These are phyloP conservation scores for Sphyrna mokarran DNA, from an alignment of 2,113 vertebrate genomes.

Conservation along the genomic window DNA sequence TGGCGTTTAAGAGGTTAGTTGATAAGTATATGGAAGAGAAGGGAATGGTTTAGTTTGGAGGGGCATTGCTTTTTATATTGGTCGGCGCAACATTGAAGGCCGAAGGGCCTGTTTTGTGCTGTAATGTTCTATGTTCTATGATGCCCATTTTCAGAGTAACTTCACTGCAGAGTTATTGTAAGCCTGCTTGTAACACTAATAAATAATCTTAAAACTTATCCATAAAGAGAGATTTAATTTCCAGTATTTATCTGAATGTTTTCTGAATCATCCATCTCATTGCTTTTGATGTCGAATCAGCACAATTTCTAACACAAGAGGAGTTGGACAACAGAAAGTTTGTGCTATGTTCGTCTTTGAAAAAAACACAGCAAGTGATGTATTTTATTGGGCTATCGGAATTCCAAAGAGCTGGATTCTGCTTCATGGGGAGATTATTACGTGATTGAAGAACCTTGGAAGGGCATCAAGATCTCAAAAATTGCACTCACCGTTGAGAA, in stretches of 20 bases:
- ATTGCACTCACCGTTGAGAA: background rate
- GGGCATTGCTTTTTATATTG: too few relatives aligned
- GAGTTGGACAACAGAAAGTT: background rate
- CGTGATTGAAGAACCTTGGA: background rate
- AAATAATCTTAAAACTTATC: too few relatives aligned
- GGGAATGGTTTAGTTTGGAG: too few relatives aligned
- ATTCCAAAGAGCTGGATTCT: background rate
- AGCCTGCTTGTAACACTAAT: too few relatives aligned
- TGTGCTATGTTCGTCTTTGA: background rate
- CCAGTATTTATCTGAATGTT: background rate
- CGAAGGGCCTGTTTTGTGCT: too few relatives aligned
- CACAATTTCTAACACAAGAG: too few relatives aligned
- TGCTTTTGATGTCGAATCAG: background rate
- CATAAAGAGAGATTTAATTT: background rate
- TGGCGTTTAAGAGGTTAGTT: too few relatives aligned
- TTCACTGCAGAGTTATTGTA: too few relatives aligned
- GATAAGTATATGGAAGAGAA: too few relatives aligned
- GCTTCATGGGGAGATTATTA: background rate
- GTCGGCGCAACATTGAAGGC: too few relatives aligned
- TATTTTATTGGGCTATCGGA: background rate
- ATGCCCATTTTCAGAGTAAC: background rate
- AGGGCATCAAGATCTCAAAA: background rate
- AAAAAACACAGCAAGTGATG: background rate
- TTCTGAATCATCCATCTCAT: background rate
- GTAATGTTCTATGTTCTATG: too few relatives aligned